Evolutionary conservation across 2,888 invertebrate genomes (phyloP), one percentile per base, ranked within the genome.

Genomic region (Drosophila subsilvestris): DNA sequence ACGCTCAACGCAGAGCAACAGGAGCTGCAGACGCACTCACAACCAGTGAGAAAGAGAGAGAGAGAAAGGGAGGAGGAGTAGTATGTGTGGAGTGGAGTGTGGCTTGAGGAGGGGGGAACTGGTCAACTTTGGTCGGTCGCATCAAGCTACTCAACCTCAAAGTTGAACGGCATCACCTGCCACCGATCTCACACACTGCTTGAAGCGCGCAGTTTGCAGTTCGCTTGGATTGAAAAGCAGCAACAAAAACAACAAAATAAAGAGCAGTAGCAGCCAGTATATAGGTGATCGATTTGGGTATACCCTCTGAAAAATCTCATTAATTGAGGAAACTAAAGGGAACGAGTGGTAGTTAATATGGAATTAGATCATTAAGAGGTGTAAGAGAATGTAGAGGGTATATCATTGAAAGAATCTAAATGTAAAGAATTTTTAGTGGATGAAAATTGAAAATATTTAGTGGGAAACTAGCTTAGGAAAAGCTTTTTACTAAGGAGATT

Each of bases 171-270:
- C 73, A 74, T 74, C 83, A 84, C 83, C 83, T 84, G 86, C 83
- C 83, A 86, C 77, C 86, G 83, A 84, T 84, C 86, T 86, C 86
- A 77, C 83, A 80, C 81, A 55, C 54, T 58, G 47, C 63, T 56
- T 32, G 42, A 37, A 37, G 37, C n/a, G n/a, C 63, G 49, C 63
- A 63, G 63, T 48, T 56, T 63, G 17, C 47, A 57, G 61, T 37
- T 47, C 37, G 48, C 42, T 42, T 44, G 43, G 50, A 67, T 54
- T 63, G 65, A 67, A 66, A 66, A 43, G 49, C 25, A 22, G 5
- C 22, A 61, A 54, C 20, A 43, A 32, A 10, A 50, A 42, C 25
- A 37, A 54, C 18, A 44, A 56, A 20, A 47, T 5, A 12, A 57
- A 55, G 22, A 60, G 45, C 60, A 60, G 54, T 29, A 22, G 62